Conservation (phyloP, 2,797 vertebrate species). For the Podarcis lilfordi region DNA sequence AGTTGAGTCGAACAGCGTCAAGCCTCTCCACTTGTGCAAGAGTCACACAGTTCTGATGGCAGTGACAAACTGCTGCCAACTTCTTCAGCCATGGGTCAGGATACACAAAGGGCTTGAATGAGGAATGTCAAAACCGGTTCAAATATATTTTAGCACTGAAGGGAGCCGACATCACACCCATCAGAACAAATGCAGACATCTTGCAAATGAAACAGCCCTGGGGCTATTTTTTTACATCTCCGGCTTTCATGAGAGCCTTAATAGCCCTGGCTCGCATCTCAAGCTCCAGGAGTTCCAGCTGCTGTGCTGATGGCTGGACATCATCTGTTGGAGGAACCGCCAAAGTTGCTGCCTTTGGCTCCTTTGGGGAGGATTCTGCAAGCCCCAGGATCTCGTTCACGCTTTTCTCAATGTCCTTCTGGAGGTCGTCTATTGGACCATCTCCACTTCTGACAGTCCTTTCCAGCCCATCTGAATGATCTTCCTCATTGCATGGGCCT, state of each 20-base stretch:
- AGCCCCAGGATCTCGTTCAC: slow-evolving; percentile 93
- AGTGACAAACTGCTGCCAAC: slow-evolving; percentile 33
- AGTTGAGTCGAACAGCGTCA: slow-evolving; percentile 34
- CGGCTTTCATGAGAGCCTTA: slow-evolving; percentile 98
- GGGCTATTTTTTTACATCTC: slow-evolving; percentile 83
- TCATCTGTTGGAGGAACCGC: slow-evolving; percentile 71
- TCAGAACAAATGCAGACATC: slow-evolving; percentile 59
- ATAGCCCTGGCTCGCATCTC: slow-evolving; percentile 98
- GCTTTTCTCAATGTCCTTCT: slow-evolving; percentile 95
- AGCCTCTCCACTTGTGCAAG: slow-evolving; percentile 16
- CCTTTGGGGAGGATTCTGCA: slow-evolving; percentile 73
- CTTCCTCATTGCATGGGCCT: slow-evolving; percentile 86
- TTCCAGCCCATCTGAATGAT: slow-evolving; percentile 67
- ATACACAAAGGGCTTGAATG: slow-evolving; percentile 52
- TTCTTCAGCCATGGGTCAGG: slow-evolving; percentile 45
- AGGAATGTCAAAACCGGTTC: slow-evolving; percentile 61
- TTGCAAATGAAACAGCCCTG: slow-evolving; percentile 52
- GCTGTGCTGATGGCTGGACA: slow-evolving; percentile 90
- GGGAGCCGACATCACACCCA: slow-evolving; percentile 50
- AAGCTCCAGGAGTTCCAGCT: slow-evolving; percentile 94
- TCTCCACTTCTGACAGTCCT: slow-evolving; percentile 62
- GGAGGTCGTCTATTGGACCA: slow-evolving; percentile 85
- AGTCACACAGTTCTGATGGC: slow-evolving; percentile 46
- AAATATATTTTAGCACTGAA: slow-evolving; percentile 63
- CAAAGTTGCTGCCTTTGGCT: slow-evolving; percentile 59